Evolutionary conservation across 2,797 vertebrate species (phyloP).

Genomic region (Urocyon cinereoargenteus): DNA sequence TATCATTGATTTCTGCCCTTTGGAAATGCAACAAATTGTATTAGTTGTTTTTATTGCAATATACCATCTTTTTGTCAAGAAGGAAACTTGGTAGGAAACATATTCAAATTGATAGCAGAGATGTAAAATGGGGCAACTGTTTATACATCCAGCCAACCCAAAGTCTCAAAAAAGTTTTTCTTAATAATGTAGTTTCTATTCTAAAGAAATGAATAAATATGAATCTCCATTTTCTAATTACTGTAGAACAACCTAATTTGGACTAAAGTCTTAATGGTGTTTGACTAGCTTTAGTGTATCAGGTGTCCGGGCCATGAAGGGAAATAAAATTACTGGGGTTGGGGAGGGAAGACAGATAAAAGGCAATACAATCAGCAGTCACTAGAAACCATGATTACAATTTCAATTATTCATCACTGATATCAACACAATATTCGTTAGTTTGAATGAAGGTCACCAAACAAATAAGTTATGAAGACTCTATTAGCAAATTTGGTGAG

Average conservation of each 20-base stretch:
- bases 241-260: background rate
- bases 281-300: background rate
- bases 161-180: background rate
- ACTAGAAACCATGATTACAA: background rate
- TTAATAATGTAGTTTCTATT: background rate
- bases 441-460: background rate
- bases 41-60: background rate
- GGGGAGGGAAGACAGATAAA: background rate
- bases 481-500: background rate
- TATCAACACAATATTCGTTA: background rate
- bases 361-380: background rate
- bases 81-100: background rate
- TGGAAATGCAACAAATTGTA: background rate
- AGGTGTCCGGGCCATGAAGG: background rate
- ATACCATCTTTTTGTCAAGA: background rate
- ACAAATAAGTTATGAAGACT: background rate
- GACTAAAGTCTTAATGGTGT: background rate
- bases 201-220: background rate
- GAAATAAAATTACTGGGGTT: background rate
- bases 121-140: background rate
- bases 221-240: background rate
- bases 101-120: background rate
- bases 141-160: background rate
- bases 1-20: background rate
- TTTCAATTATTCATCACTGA: background rate